Percentiles rank a stretch among this genome's conserved stretches.
phyloP scores from a whole-genome alignment of 1,140 invertebrate genomes.

The Diabrotica undecimpunctata region DNA sequence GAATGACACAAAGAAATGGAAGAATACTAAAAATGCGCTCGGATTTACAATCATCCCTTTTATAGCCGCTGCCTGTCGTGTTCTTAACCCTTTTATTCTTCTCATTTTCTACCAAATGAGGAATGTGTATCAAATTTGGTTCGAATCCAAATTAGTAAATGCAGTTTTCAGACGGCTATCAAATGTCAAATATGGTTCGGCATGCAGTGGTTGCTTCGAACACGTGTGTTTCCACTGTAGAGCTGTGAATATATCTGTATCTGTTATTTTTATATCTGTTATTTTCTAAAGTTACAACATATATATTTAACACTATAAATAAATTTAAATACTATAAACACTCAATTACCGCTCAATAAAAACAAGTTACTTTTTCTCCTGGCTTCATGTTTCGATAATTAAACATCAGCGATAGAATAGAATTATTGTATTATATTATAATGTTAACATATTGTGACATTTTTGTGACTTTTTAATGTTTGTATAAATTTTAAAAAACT shows the following conservation, averaged over 20 bases:
- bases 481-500: no score
- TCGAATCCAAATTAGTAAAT: constrained; percentile 45
- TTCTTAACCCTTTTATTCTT: constrained; percentile 33
- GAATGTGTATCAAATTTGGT: constrained; percentile 45
- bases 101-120: constrained; percentile 36
- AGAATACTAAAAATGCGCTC: constrained; percentile 18
- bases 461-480: no score
- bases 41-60: constrained; percentile 23
- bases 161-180: constrained; percentile 38
- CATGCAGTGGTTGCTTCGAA: constrained; percentile 24
- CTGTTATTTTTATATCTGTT: neutral
- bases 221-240: neutral
- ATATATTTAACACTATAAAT: no score
- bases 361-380: no score
- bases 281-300: no score
- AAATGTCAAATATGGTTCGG: constrained; percentile 45
- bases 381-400: no score
- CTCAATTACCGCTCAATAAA: no score
- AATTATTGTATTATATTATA: no score
- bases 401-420: no score
- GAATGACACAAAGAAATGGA: constrained; percentile 23
- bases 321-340: no score
- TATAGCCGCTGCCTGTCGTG: constrained; percentile 15
- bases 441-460: no score
- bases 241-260: neutral